phyloP scores from a whole-genome alignment of 1,140 invertebrate genomes.

The Anoplolepis gracilipes region DNA sequence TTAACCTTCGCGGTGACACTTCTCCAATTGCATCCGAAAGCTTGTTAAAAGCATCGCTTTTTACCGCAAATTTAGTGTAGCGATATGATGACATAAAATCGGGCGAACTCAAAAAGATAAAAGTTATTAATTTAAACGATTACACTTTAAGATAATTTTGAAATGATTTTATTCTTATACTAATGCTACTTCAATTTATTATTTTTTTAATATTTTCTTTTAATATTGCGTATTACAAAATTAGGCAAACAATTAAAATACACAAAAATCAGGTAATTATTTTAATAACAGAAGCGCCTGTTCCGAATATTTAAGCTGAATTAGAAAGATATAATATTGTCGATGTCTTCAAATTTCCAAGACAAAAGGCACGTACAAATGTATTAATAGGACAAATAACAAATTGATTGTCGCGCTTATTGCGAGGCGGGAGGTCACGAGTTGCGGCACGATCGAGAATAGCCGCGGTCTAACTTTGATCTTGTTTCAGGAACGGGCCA shows the following conservation, averaged over 20 bases:
- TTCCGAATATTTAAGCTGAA: neutral
- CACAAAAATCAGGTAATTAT: neutral
- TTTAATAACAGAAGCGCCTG: neutral
- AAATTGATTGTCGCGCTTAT: neutral
- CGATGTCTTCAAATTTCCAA: neutral
- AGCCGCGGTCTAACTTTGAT: slow-evolving; percentile 32
- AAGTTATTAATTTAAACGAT: neutral
- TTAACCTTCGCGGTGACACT: slow-evolving; percentile 54
- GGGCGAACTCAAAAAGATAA: neutral
- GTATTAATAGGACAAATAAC: neutral
- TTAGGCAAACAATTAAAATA: neutral
- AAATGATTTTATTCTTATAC: neutral
- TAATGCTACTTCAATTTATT: neutral
- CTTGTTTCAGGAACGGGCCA: slow-evolving; percentile 39
- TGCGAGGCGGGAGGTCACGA: neutral
- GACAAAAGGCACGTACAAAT: neutral
- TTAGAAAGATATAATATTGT: neutral
- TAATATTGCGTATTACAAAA: neutral
- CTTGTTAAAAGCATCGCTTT: neutral
- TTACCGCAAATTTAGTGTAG: slow-evolving; percentile 29
- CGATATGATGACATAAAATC: slow-evolving; percentile 42
- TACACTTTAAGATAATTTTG: neutral
- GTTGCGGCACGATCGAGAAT: neutral
- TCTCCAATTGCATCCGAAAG: slow-evolving; percentile 35
- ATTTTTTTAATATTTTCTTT: no score